Conservation (phyloP, 2,113 vertebrate genomes). For the Pandion haliaetus region DNA sequence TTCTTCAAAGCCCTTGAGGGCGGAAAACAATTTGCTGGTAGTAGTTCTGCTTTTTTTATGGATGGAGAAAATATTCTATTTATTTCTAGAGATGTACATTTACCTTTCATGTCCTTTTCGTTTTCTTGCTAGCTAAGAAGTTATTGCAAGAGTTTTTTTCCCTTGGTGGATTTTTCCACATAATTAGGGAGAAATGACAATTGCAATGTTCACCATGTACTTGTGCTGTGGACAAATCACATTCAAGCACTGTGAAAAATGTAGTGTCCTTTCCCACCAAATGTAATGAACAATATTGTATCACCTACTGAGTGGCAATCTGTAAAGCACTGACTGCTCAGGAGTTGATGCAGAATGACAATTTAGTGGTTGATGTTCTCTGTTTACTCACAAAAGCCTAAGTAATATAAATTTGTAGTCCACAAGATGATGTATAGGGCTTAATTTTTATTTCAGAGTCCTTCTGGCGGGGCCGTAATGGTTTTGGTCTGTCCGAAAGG, state of each 20-base stretch:
- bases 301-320: neutral
- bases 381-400: neutral
- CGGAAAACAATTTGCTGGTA: neutral
- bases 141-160: neutral
- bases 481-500: neutral
- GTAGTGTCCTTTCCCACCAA: neutral
- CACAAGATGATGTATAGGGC: neutral
- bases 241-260: neutral
- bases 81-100: neutral
- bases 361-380: neutral
- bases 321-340: neutral
- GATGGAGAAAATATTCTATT: neutral
- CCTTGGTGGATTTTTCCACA: neutral
- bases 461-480: neutral
- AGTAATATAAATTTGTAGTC: neutral
- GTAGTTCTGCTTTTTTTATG: neutral
- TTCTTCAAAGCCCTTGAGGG: neutral
- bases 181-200: conserved; percentile 9
- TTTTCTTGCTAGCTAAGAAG: conserved; percentile 31
- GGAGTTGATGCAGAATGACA: neutral
- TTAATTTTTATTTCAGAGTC: neutral
- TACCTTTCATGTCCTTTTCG: neutral
- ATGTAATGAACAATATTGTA: neutral
- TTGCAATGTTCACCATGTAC: neutral
- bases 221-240: neutral